Evolutionary conservation across 2,888 invertebrate species (phyloP).

Genomic region (Hydrotaea diabolus): DNA sequence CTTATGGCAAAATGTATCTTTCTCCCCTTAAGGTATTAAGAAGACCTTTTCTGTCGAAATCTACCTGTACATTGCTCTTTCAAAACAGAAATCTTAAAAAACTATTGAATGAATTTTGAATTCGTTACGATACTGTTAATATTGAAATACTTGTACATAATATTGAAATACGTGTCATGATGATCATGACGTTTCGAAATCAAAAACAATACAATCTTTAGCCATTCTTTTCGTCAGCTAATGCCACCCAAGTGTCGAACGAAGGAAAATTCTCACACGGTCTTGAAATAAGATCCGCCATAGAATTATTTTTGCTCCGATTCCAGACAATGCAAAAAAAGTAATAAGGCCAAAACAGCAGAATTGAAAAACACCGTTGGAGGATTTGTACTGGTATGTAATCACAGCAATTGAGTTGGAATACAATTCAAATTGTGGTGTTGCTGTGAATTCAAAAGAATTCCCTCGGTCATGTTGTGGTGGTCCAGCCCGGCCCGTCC

Average conservation of each 20-base stretch:
- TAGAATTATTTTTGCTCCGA: neutral
- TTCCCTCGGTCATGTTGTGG: neutral
- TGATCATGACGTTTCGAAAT: too few species aligned
- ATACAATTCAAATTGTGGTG: neutral
- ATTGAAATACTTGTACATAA: neutral
- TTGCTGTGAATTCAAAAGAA: neutral
- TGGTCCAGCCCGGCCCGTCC: neutral
- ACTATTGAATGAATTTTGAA: too few species aligned
- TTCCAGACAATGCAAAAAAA: neutral
- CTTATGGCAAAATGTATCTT: too few species aligned
- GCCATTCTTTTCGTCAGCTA: neutral
- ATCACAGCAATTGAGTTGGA: neutral
- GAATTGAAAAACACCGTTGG: too few species aligned
- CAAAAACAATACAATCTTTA: neutral
- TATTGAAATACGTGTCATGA: too few species aligned
- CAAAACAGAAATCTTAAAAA: too few species aligned
- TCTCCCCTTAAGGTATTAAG: too few species aligned
- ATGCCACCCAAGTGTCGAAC: constrained; percentile 56
- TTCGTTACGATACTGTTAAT: too few species aligned
- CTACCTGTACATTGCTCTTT: too few species aligned
- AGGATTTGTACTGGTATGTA: neutral
- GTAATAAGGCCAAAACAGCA: neutral
- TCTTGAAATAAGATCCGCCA: constrained; percentile 39
- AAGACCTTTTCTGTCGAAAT: too few species aligned
- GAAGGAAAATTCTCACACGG: constrained; percentile 59